phyloP scores from a whole-genome alignment of 2,888 invertebrate genomes.

The Agonopterix alstromeriana region DNA sequence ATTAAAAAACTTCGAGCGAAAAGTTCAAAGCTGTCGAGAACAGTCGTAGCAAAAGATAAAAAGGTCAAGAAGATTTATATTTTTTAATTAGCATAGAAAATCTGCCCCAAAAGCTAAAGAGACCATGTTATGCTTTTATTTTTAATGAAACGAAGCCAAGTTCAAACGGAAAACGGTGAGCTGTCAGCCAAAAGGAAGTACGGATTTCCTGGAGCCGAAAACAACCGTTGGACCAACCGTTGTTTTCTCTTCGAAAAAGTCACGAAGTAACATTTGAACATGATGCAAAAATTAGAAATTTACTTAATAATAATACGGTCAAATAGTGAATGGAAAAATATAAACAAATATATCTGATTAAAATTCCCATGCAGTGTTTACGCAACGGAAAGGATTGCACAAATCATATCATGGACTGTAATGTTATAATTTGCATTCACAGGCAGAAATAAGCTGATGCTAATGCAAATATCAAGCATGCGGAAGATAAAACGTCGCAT shows the following conservation, averaged over 20 bases:
- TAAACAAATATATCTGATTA: background rate
- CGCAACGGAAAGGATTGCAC: conserved; percentile 15
- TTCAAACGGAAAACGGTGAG: conserved; percentile 10
- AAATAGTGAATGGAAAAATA: background rate
- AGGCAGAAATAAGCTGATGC: conserved; percentile 32
- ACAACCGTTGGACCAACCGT: too few species aligned
- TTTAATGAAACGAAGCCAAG: conserved; percentile 8
- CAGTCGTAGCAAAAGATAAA: too few species aligned
- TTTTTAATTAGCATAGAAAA: too few species aligned
- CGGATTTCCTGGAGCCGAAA: conserved; percentile 21
- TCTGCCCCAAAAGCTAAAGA: background rate
- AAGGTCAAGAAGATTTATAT: too few species aligned
- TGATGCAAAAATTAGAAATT: too few species aligned
- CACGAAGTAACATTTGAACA: too few species aligned
- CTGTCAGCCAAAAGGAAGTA: conserved; percentile 18
- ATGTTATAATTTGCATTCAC: conserved; percentile 41
- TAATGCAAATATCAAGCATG: conserved; percentile 29
- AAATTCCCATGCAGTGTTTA: conserved; percentile 9
- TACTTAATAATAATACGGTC: too few species aligned
- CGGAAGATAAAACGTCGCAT: conserved; percentile 28
- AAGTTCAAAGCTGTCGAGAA: too few species aligned
- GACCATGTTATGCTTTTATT: background rate
- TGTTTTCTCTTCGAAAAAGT: too few species aligned
- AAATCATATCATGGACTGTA: conserved; percentile 37
- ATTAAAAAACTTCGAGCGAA: too few species aligned